phyloP scores from a whole-genome alignment of 2,888 invertebrate species.

The Arrhopalites spinosus region DNA sequence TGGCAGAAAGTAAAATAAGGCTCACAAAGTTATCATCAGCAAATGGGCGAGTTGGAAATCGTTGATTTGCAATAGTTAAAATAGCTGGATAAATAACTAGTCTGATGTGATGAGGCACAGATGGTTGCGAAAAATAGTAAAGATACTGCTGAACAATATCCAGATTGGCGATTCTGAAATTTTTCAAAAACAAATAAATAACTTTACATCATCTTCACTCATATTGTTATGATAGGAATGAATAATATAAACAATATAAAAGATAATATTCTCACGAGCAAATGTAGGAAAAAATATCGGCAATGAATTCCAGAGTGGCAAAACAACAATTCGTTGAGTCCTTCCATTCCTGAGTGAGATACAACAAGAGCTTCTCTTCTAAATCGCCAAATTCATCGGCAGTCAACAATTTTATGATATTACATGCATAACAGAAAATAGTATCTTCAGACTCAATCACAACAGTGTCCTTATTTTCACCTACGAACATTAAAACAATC shows the following conservation, averaged over 20 bases:
- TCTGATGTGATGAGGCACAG: neutral
- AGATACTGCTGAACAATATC: constrained; percentile 2
- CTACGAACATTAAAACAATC: too few species aligned
- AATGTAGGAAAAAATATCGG: constrained; percentile 4
- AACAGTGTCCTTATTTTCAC: neutral
- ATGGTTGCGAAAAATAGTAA: neutral
- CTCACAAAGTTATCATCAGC: neutral
- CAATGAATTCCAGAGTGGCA: neutral
- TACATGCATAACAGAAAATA: neutral
- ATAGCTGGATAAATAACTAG: neutral
- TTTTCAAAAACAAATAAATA: neutral
- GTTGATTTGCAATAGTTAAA: neutral
- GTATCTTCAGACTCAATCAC: neutral
- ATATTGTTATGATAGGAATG: neutral
- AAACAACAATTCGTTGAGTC: neutral
- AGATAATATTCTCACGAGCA: constrained; percentile 4
- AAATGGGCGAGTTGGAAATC: neutral
- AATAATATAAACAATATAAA: neutral
- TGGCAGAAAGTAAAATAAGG: neutral
- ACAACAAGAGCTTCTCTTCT: neutral
- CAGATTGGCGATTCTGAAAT: neutral
- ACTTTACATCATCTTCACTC: neutral
- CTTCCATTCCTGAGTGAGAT: neutral
- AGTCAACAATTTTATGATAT: neutral
- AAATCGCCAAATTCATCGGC: neutral